phyloP scores from a whole-genome alignment of 2,797 vertebrate species.

The Arremon aurantiirostris region DNA sequence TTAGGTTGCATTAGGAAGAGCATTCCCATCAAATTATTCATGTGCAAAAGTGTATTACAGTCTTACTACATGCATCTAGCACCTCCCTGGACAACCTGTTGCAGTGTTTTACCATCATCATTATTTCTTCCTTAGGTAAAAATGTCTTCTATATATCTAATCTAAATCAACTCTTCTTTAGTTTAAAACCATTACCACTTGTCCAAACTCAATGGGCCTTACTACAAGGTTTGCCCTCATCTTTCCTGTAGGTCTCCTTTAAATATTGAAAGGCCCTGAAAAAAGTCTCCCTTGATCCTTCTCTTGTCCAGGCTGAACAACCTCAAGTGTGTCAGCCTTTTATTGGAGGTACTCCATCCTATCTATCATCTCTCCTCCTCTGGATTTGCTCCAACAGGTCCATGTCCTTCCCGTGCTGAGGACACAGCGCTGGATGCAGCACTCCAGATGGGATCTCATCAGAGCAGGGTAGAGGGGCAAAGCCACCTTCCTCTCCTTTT shows the following conservation, averaged over 20 bases:
- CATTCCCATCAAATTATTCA: neutral
- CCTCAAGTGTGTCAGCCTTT: neutral
- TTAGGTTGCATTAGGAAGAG: neutral
- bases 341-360: neutral
- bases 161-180: neutral
- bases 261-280: neutral
- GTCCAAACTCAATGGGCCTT: neutral
- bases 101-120: neutral
- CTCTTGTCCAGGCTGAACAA: neutral
- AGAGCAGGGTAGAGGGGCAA: neutral
- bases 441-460: neutral
- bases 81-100: neutral
- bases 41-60: neutral
- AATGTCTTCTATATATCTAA: neutral
- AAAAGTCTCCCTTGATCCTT: neutral
- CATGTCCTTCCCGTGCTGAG: neutral
- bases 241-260: neutral
- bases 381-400: neutral
- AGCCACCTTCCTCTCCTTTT: neutral
- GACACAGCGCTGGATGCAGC: neutral
- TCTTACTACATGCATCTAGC: neutral
- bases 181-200: neutral
- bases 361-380: neutral
- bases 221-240: neutral
- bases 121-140: neutral